Percentiles rank a stretch among this genome's conserved stretches.
Conservation (phyloP, 2,888 invertebrate species). For the Aromia moschata region DNA sequence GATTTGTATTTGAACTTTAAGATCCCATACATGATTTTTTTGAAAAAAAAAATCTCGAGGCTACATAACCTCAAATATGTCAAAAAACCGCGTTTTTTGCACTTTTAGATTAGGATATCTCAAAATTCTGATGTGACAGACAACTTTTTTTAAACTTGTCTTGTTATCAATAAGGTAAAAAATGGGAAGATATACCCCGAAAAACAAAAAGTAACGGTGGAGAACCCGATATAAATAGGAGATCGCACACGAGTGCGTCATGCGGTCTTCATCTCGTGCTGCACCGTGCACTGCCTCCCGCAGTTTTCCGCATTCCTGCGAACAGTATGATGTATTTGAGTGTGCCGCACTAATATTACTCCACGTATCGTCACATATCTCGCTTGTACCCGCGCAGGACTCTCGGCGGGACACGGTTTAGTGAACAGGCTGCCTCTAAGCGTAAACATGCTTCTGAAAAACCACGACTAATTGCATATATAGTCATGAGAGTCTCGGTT, state of each 20-base stretch:
- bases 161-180: no score
- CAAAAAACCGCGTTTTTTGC: no score
- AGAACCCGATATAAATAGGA: constrained; percentile 36
- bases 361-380: constrained; percentile 21
- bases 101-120: no score
- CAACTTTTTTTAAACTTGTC: no score
- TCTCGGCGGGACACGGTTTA: neutral
- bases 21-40: no score
- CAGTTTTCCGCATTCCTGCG: constrained; percentile 22
- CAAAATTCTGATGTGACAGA: no score
- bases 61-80: no score
- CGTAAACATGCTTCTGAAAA: constrained; percentile 16
- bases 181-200: no score
- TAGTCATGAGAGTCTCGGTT: constrained; percentile 1
- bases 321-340: constrained; percentile 22
- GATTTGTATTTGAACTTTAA: no score
- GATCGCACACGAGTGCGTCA: constrained; percentile 44
- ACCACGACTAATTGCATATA: constrained; percentile 7
- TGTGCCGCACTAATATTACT: constrained; percentile 3
- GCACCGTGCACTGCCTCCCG: constrained; percentile 3
- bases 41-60: no score
- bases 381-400: constrained; percentile 1
- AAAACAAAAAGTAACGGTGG: no score
- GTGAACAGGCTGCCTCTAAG: constrained; percentile 9
- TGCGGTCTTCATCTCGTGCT: constrained; percentile 38